phyloP scores from a whole-genome alignment of 2,888 invertebrate genomes.

The Apeira syringaria region DNA sequence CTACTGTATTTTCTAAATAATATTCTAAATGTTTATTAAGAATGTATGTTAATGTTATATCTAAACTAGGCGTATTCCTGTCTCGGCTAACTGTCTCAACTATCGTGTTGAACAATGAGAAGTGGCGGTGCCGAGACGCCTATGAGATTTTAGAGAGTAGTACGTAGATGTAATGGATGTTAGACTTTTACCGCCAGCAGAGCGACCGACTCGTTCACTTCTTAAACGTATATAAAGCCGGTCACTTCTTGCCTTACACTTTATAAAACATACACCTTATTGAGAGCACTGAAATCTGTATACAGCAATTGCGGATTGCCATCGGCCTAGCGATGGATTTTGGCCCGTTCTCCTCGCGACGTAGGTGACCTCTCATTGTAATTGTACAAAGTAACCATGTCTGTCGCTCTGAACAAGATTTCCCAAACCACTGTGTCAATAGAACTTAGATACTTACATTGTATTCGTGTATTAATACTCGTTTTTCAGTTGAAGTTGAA shows the following conservation, averaged over 20 bases:
- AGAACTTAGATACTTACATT: slow-evolving; percentile 1
- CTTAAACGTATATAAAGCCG: too few relatives aligned
- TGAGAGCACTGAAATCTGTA: too few relatives aligned
- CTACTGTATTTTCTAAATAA: slow-evolving; percentile 9
- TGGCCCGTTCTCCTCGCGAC: too few relatives aligned
- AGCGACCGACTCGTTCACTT: too few relatives aligned
- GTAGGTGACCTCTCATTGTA: too few relatives aligned
- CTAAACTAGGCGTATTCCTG: neutral
- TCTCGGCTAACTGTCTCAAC: slow-evolving; percentile 1
- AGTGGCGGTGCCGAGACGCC: neutral
- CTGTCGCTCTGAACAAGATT: slow-evolving; percentile 1
- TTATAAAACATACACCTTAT: too few relatives aligned
- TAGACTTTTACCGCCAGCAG: too few relatives aligned
- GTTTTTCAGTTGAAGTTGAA: slow-evolving; percentile 37
- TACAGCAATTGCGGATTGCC: too few relatives aligned
- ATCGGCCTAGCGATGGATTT: too few relatives aligned
- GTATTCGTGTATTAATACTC: slow-evolving; percentile 41
- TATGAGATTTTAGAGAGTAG: neutral
- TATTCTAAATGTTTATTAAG: slow-evolving; percentile 13
- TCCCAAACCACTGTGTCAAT: neutral
- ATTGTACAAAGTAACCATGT: neutral
- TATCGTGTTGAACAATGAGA: slow-evolving; percentile 8
- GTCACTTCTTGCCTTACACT: neutral
- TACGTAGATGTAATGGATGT: too few relatives aligned
- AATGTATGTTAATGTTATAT: neutral